Percentiles rank a stretch among this genome's conserved stretches.
These are phyloP conservation scores for Vanessa atalanta DNA, from an alignment of 1,140 invertebrate genomes.

Conservation along the genomic window DNA sequence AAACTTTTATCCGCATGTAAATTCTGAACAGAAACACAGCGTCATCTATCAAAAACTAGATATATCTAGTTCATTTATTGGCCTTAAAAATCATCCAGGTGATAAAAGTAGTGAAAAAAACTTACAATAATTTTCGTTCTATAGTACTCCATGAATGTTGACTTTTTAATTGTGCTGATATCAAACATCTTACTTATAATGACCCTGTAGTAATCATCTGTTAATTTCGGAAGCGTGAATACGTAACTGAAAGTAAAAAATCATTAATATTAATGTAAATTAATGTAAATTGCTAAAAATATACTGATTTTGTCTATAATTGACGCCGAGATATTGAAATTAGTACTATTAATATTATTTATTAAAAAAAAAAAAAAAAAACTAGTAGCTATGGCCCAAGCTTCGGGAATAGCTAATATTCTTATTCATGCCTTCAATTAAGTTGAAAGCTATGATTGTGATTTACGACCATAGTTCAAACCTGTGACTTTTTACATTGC, in stretches of 20 bases:
- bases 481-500: no score
- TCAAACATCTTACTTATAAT: conserved; percentile 27
- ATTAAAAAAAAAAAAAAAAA: no score
- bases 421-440: no score
- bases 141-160: conserved; percentile 27
- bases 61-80: no score
- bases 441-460: no score
- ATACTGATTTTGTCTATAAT: neutral
- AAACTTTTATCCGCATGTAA: no score
- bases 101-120: neutral
- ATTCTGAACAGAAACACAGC: no score
- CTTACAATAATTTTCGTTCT: conserved; percentile 37
- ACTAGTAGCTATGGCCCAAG: no score
- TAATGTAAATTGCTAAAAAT: neutral
- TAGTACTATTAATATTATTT: neutral
- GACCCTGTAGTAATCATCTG: conserved; percentile 32
- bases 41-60: no score
- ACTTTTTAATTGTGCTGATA: neutral
- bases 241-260: conserved; percentile 24
- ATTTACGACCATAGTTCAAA: no score
- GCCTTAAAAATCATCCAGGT: no score
- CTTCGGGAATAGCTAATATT: no score
- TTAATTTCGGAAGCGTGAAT: conserved; percentile 34
- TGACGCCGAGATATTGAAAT: neutral
- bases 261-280: neutral